Evolutionary conservation across 2,113 vertebrate species (phyloP), one percentile per base, ranked within the genome.

Genomic region (Ariopsis seemanni): DNA sequence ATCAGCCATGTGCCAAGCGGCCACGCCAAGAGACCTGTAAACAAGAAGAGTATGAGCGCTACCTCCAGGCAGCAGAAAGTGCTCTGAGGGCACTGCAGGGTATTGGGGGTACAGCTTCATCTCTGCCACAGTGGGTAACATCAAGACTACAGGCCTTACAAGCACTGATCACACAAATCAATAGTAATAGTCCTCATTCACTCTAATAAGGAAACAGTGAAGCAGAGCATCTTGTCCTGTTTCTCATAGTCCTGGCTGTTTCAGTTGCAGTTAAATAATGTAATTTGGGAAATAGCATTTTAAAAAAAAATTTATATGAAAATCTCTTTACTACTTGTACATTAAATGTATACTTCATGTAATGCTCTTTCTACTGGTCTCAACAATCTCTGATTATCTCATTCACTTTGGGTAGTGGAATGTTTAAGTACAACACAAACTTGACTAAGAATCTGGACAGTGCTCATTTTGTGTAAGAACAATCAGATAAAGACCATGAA

Each of bases 1-100:
- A 60, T 60, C 93, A 99, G 98, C 97, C 97, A 0, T 92, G 89
- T 81, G 92, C 94, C 10, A 99, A 99, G 89, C 94, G 94, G 94
- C 94, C 93, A 0, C 96, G 97, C 14, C 95, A 92, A 0, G 95
- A 95, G 55, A 86, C 86, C 0, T 89, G 91, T 5, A 42, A 79
- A 2, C 96, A 97, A 85, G 95, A 96, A 48, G 95, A 97, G 89
- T 97, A 93, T 60, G 93, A 94, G 87, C 89, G 91, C 60, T 93
- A 96, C 9, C 48, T 98, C 71, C 95, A 95, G 75, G 93, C 87
- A 0, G 96, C 96, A 25, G 93, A 94, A 75, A 92, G 90, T 10
- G 95, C 96, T 71, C 83, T 99, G 90, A 96, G 94, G 57, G 93
- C 94, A 7, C 62, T 97, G 22, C 96, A 95, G 91, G 85, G 86